Evolutionary conservation across 2,797 vertebrate species (phyloP), one percentile per base, ranked within the genome.

Genomic region (Pelodytes ibericus): DNA sequence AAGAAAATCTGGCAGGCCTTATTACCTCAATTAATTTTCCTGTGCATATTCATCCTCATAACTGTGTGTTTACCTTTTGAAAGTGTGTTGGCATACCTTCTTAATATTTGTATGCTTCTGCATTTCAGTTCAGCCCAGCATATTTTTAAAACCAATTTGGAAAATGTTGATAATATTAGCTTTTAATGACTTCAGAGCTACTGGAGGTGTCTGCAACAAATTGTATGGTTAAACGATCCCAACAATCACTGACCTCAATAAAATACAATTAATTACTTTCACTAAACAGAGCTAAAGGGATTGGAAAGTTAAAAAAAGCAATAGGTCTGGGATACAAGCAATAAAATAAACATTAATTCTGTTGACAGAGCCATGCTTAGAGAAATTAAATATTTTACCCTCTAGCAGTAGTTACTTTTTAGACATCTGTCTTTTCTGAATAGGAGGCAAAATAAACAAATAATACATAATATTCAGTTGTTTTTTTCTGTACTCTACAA

Each of bases 171-270:
- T 72, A 49, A 49, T 72, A 62, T 31, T 61, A 58, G 57, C 7
- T 71, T 20, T 61, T 71, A 60, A 71, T 71, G 24, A 71, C 69
- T 60, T 49, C 41, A 25, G 63, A 20, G 39, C 41, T 33, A 6
- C 39, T 49, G 9, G 29, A 53, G 39, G 60, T 41, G 27, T 72
- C 59, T 25, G 4, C 26, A 60, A 63, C 44, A 53, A 53, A 53
- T 60, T 72, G 49, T 24, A 53, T 22, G 33, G 22, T 4, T 39
- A 65, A 24, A 26, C 47, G 41, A 49, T 18, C 39, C 26, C 25
- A 18, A 3, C 16, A 27, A 29, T 7, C 29, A 7, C 25, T 49
- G 41, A 24, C 63, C 25, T 13, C 27, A 49, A 16, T 65, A 22
- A 49, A 65, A 20, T n/a, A 51, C 64, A 51, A 51, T 67, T 29